A percentile compares a stretch with the other conserved stretches of the same genome.
Evolutionary conservation across 2,113 vertebrate genomes (phyloP).

Genomic region (Pterophyllum scalare): DNA sequence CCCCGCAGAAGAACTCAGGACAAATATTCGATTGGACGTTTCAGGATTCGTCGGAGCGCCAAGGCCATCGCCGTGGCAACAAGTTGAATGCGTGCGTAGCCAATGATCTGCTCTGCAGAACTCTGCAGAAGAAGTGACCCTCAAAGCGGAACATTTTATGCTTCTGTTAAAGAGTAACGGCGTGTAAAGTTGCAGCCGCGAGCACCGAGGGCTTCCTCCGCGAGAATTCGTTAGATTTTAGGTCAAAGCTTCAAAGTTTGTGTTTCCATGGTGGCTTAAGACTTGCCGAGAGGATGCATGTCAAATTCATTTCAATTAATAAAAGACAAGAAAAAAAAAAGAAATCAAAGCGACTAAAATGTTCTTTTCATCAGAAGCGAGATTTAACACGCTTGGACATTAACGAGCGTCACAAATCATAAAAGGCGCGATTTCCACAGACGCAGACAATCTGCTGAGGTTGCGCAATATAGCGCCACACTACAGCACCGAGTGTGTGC

Average conservation of each 20-base stretch:
- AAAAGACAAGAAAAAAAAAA: not conserved
- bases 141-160: not conserved
- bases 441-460: not conserved
- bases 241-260: not conserved
- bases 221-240: not conserved
- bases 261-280: not conserved
- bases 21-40: slow-evolving; percentile 62
- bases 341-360: not conserved
- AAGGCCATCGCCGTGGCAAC: slow-evolving; percentile 52
- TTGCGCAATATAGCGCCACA: not conserved
- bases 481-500: too few relatives aligned
- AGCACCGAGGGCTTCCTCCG: not conserved
- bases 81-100: not conserved
- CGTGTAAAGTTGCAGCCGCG: not conserved
- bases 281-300: not conserved
- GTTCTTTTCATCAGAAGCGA: not conserved
- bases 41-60: slow-evolving; percentile 28
- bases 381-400: not conserved
- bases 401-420: not conserved
- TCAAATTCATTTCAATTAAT: not conserved
- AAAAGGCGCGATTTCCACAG: not conserved
- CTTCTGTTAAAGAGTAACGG: not conserved
- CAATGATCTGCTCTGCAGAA: not conserved
- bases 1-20: slow-evolving; percentile 9
- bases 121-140: not conserved